Base-by-base conservation (phyloP, 2,888 invertebrate species). In the Oxyteleia sp. region DNA sequence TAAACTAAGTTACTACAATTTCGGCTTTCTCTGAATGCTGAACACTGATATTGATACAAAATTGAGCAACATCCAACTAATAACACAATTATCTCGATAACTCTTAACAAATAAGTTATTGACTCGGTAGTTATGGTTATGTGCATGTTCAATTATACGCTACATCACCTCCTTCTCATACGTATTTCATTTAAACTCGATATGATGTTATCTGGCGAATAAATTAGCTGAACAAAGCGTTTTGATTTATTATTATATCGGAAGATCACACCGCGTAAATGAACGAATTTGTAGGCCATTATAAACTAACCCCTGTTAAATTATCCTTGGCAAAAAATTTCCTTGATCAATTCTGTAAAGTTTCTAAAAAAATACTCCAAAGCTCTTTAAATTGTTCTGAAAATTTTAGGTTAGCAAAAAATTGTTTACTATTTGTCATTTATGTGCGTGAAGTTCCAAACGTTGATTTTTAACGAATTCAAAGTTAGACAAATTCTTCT, bases 1-100 rank as follows among this genome's bases (percentile, higher is more conserved):
- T 75, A 66, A 57, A 75, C 66, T 23, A 57, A 66, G 57, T 75
- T 75, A 66, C 26, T 41, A 45, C 47, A 75, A 75, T 75, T 75
- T 64, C 23, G 45, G 57, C 18, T 66, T 74, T 74, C 63, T 64
- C 20, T 29, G 43, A 55, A 45, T 47, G 41, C 20, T 13, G 49
- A 64, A 23, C 57, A 49, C 38, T 66, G 49, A 66, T 66, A 75
- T 63, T 32, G 49, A 59, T 74, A 49, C 63, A 20, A 55, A 63
- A 63, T 74, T 43, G 38, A 47, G 38, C 55, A 45, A 38, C 64
- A 64, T 55, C 26, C 18, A 74, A 64, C 55, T 74, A 74, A 64
- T 74, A 64, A 64, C 51, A 29, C 55, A 45, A 74, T 64, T 74
- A 64, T 15, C 13, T 45, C 47, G 55, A 74, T 57, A 74, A 45